Conservation (phyloP, 1,140 invertebrate genomes). For the Hycleus cichorii region DNA sequence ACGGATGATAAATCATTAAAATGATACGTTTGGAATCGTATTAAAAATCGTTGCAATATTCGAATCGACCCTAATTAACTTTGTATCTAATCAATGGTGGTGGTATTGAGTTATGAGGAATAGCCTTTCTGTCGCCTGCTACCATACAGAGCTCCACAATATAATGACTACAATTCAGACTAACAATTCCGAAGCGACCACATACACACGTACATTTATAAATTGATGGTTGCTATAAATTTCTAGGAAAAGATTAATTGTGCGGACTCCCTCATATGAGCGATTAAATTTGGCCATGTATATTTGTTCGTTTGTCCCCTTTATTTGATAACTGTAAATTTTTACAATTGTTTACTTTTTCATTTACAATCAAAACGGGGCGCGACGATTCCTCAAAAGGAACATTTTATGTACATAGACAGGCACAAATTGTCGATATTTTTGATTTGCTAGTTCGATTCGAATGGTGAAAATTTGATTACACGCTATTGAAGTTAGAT, state of each 20-base stretch:
- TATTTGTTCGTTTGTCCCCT: background rate
- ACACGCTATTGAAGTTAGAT: too few relatives aligned
- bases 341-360: conserved; percentile 24
- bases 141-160: background rate
- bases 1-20: too few relatives aligned
- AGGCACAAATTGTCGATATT: too few relatives aligned
- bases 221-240: conserved; percentile 21
- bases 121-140: background rate
- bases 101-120: conserved; percentile 6
- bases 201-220: background rate
- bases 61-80: too few relatives aligned
- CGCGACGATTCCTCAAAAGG: too few relatives aligned
- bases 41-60: too few relatives aligned
- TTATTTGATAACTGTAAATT: conserved; percentile 1
- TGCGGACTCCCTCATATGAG: conserved; percentile 17
- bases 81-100: background rate
- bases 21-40: too few relatives aligned
- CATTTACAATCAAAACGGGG: conserved; percentile 17
- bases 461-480: too few relatives aligned
- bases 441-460: too few relatives aligned
- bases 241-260: conserved; percentile 19
- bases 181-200: conserved; percentile 16
- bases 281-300: conserved; percentile 21
- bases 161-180: conserved; percentile 19
- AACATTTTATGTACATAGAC: too few relatives aligned